These are phyloP conservation scores for Marisa cornuarietis DNA, from an alignment of 1,140 invertebrate species.

Conservation along the genomic window DNA sequence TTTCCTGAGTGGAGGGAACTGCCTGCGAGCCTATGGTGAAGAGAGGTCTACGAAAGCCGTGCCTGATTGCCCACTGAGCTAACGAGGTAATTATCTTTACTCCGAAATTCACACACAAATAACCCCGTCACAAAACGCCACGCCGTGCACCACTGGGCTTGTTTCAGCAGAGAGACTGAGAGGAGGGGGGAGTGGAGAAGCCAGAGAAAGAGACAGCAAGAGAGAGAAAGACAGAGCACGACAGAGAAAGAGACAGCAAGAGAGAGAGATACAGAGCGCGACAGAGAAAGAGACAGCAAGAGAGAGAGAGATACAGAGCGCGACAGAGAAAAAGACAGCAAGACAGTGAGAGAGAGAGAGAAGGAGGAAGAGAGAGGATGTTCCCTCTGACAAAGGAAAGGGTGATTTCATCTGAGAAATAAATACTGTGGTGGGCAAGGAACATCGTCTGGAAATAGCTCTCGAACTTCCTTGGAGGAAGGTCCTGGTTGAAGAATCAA, in stretches of 20 bases:
- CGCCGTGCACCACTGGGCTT: neutral
- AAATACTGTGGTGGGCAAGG: neutral
- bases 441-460: neutral
- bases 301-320: neutral
- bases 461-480: neutral
- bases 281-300: neutral
- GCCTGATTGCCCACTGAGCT: conserved; percentile 10
- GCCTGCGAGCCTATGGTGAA: neutral
- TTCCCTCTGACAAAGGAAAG: neutral
- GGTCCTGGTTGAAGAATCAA: neutral
- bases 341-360: neutral
- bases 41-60: neutral
- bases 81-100: conserved; percentile 21
- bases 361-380: neutral
- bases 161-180: neutral
- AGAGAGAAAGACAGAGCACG: neutral
- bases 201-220: neutral
- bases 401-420: neutral
- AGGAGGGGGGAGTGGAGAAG: neutral
- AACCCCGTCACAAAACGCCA: conserved; percentile 8
- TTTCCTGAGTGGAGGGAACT: conserved; percentile 8
- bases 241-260: neutral
- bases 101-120: conserved; percentile 20
- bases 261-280: neutral
- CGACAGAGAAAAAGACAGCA: neutral